Base-by-base conservation (phyloP, 2,888 invertebrate species). In the Trachelus stipa region DNA sequence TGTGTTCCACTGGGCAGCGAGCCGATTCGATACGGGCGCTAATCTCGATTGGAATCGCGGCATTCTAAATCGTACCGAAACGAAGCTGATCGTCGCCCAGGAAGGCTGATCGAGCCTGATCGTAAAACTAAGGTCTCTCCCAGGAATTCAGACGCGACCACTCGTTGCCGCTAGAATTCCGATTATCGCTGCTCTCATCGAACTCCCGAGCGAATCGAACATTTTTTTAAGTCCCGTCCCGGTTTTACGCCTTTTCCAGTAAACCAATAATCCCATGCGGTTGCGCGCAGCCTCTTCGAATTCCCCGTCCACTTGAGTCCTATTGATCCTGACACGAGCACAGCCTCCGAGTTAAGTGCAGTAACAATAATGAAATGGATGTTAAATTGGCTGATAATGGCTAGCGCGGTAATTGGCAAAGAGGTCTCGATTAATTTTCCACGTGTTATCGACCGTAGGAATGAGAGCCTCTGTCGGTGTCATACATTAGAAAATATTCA, bases 11-110 rank as follows among this genome's bases (percentile, higher is more conserved):
- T 56, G 56, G 56, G 56, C 56, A 56, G 6, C 56, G 56, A 56
- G 56, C 56, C 56, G 56, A 56, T 23, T 56, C 23, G 56, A 56
- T 9, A 23, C 23, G 30, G 71, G 11, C 71, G 71, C 71, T 71
- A 81, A 56, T 81, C 81, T 79, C 79, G 76, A 75, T 74, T 34
- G 73, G 68, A 86, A 88, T 87, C 87, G 79, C 77, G 73, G 81
- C 83, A 84, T 83, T 83, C 84, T 88, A 87, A 88, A 88, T 87
- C 85, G 85, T 84, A 82, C 78, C 81, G 69, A 82, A 80, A 75
- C 78, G 79, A 23, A 9, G 23, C 56, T 6, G 56, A 56, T 56
- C 56, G 56, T 56, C 56, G 56, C 15, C 23, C 23, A 56, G 56
- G 3, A 56, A 23, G 56, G 34, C 34, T 34, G 34, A 34, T 11